phyloP scores from a whole-genome alignment of 1,140 invertebrate species.

The Cherax destructor region DNA sequence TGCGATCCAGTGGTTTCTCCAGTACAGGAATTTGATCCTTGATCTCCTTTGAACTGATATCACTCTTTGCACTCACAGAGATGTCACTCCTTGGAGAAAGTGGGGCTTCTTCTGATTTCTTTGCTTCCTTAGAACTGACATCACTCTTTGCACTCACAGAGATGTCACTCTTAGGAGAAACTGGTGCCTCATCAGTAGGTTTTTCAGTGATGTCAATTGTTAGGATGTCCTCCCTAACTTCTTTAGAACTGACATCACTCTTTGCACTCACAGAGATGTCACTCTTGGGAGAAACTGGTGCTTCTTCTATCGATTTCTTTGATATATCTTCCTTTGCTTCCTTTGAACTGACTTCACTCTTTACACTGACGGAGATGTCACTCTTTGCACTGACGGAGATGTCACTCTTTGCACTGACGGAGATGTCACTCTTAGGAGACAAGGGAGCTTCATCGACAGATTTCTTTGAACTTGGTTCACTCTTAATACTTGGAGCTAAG shows the following conservation, averaged over 20 bases:
- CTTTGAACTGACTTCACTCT: constrained; percentile 30
- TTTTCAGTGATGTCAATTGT: no score
- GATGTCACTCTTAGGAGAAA: constrained; percentile 43
- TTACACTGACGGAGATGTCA: constrained; percentile 34
- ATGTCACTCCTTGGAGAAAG: constrained; percentile 39
- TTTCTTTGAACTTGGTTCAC: constrained; percentile 40
- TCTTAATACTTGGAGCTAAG: constrained; percentile 36
- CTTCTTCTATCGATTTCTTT: constrained; percentile 13
- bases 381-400: constrained; percentile 21
- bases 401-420: constrained; percentile 27
- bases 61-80: constrained; percentile 21
- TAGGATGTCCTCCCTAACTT: background rate
- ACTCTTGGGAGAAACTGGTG: constrained; percentile 1
- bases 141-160: constrained; percentile 21
- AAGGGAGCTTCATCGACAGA: constrained; percentile 68
- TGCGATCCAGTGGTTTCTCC: background rate
- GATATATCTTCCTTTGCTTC: constrained; percentile 8
- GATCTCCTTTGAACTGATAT: constrained; percentile 23
- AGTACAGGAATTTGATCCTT: background rate
- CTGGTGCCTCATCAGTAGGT: constrained; percentile 4
- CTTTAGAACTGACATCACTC: constrained; percentile 36
- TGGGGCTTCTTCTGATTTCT: constrained; percentile 23
- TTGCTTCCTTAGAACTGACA: constrained; percentile 15
- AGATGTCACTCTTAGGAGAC: constrained; percentile 49
- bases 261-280: constrained; percentile 34